phyloP scores from a whole-genome alignment of 1,140 invertebrate species.

The Ylistrum balloti region DNA sequence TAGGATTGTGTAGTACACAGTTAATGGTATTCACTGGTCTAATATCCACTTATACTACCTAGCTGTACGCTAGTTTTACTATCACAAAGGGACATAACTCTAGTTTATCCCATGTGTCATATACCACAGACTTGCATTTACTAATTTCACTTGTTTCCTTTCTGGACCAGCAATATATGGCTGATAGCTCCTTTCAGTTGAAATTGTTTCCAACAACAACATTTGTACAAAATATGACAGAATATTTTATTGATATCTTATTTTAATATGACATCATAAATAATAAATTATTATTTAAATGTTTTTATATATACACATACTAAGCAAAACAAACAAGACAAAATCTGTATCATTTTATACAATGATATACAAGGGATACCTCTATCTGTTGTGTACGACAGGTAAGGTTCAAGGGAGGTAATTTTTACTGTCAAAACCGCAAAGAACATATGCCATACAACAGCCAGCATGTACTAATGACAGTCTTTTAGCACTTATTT shows the following conservation, averaged over 20 bases:
- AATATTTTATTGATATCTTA: background rate
- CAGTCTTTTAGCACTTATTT: background rate
- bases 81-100: too few relatives aligned
- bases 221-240: too few relatives aligned
- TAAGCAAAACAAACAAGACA: constrained; percentile 1
- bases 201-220: too few relatives aligned
- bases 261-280: background rate
- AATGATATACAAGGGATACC: background rate
- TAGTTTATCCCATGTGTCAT: too few relatives aligned
- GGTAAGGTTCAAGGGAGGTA: background rate
- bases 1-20: too few relatives aligned
- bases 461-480: background rate
- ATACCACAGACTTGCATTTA: too few relatives aligned
- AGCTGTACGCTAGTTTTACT: too few relatives aligned
- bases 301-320: background rate
- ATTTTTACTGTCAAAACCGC: background rate
- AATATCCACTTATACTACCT: too few relatives aligned
- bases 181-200: too few relatives aligned
- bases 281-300: background rate
- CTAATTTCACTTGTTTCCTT: too few relatives aligned
- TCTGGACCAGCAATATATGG: too few relatives aligned
- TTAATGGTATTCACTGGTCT: too few relatives aligned
- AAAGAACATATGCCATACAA: background rate
- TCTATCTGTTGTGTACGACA: background rate
- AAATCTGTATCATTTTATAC: background rate